phyloP scores from a whole-genome alignment of 2,113 vertebrate species.

The Paedocypris sp. region DNA sequence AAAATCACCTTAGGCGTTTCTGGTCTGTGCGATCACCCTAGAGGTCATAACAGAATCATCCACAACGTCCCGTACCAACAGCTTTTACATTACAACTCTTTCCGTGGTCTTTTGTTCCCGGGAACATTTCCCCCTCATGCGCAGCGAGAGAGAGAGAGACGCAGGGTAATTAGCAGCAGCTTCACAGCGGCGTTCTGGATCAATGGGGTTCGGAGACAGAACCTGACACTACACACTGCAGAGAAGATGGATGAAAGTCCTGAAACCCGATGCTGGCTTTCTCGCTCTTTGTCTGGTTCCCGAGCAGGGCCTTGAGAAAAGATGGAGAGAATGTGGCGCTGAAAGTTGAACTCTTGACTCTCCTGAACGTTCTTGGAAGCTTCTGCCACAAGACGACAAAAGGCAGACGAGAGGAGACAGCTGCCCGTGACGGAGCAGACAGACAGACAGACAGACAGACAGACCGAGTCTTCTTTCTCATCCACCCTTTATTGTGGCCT shows the following conservation, averaged over 20 bases:
- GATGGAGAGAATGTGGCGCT: not conserved
- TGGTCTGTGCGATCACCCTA: no score
- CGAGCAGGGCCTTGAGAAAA: not conserved
- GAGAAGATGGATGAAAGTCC: slow-evolving; percentile 7
- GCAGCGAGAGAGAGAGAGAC: slow-evolving; percentile 15
- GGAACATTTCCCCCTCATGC: not conserved
- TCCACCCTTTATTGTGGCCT: no score
- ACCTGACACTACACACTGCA: not conserved
- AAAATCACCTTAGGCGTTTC: no score
- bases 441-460: no score
- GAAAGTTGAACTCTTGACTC: slow-evolving; percentile 18
- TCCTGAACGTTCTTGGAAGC: not conserved
- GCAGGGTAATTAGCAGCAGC: not conserved
- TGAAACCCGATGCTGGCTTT: slow-evolving; percentile 12
- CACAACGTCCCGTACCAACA: not conserved
- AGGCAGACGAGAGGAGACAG: no score
- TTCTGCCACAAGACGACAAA: no score
- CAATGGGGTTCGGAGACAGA: not conserved
- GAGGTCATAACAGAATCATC: not conserved
- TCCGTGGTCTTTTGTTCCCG: not conserved
- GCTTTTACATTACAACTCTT: not conserved
- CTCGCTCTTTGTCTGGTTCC: not conserved
- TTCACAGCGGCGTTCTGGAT: slow-evolving; percentile 1
- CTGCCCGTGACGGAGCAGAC: no score
- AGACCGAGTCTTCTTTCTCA: no score